Conservation (phyloP, 2,797 vertebrate genomes). For the Parambassis ranga region DNA sequence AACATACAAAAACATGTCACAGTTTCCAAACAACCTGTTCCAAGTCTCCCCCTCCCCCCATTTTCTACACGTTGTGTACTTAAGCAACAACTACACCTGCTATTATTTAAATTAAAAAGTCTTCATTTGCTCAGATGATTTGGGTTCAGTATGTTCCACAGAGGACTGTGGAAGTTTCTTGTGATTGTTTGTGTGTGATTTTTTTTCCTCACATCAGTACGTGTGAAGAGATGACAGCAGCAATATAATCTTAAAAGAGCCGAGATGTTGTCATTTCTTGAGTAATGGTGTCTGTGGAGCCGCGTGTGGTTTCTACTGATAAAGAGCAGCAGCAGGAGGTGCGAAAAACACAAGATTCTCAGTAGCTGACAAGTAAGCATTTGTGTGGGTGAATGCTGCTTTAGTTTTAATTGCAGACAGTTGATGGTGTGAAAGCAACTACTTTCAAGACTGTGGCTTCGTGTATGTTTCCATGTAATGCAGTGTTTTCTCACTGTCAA, state of each 20-base stretch:
- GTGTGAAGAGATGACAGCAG: neutral
- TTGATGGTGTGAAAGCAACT: neutral
- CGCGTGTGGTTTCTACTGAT: conserved; percentile 4
- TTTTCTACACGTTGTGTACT: neutral
- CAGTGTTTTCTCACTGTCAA: neutral
- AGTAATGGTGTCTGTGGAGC: neutral
- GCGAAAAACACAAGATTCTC: too few relatives aligned
- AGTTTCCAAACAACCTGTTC: neutral
- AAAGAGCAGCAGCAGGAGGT: neutral
- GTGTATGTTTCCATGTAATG: neutral
- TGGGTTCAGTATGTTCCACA: neutral
- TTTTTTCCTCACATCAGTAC: neutral
- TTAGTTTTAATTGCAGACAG: too few relatives aligned
- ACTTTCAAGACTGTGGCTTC: neutral
- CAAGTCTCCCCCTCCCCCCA: too few relatives aligned
- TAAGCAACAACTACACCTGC: neutral
- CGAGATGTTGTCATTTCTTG: too few relatives aligned
- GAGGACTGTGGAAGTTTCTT: neutral
- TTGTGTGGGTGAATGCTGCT: neutral
- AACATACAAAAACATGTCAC: neutral
- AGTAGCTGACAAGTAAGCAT: too few relatives aligned
- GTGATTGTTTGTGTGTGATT: too few relatives aligned
- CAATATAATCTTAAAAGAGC: neutral
- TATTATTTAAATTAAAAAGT: neutral
- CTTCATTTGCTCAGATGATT: neutral